Base-by-base conservation (phyloP, 2,797 vertebrate species). In the Microtus californicus region DNA sequence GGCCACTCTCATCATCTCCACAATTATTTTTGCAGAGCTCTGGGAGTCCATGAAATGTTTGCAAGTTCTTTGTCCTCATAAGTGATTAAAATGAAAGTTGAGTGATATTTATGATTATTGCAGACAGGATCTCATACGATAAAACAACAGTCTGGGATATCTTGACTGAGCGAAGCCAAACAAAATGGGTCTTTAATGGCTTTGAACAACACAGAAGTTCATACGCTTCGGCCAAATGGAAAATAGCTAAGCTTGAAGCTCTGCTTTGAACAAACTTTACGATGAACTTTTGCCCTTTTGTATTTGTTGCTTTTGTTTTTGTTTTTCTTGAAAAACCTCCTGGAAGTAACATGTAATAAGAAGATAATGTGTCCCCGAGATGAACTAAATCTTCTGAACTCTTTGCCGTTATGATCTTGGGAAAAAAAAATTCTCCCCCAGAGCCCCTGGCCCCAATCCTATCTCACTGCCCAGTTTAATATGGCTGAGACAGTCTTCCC, bases 371-470 rank as follows among this genome's bases (percentile, higher is more conserved):
- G 19, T 73, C 89, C 63, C 86, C 43, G n/a, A 97, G 95, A 97
- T 94, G 81, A 98, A 80, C 59, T 80, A 77, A 96, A 79, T 92
- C 87, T 9, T n/a, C 88, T 37, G 87, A 95, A 97, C 93, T 82
- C 93, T 87, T 94, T 94, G 56, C 67, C 10, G 77, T 54, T 65
- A n/a, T 4, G 6, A 43, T 90, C 90, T 88, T 83, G 61, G 96
- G 76, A 23, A 74, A 97, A 94, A 94, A 74, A 94, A 94, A 74
- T 63, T 93, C 78, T 82, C 59, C 37, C 65, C 37, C 29, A 27
- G 19, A 6, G 43, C 13, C 34, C 15, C 14, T 12, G 17, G n/a
- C 37, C 88, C n/a, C 10, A 59, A 29, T 77, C 74, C 56, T 78
- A 2, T 85, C 87, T 91, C 29, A 37, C 65, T 71, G 73, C 63